Percentiles rank a stretch among this genome's conserved stretches.
Conservation (phyloP, 2,113 vertebrate species). For the Poecilia latipinna region DNA sequence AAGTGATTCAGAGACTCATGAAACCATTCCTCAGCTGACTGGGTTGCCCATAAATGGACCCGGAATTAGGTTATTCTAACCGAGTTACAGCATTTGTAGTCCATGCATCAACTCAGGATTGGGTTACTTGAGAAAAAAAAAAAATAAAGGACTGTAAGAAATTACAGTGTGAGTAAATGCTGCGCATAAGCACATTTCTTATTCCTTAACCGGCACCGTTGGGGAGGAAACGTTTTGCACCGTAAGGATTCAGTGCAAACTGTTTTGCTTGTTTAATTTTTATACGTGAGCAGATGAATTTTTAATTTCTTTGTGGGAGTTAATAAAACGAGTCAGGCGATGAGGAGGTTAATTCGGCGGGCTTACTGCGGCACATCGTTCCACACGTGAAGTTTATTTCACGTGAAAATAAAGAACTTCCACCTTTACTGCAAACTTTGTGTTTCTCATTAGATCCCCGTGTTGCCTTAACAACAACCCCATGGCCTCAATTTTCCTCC, state of each 20-base stretch:
- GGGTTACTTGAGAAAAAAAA: not conserved
- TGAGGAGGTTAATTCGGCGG: not conserved
- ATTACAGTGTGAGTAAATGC: conserved; percentile 1
- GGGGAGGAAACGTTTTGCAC: not conserved
- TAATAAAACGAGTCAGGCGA: not conserved
- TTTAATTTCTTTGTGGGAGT: not conserved
- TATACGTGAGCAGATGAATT: not conserved
- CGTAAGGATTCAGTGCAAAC: not conserved
- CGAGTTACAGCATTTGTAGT: conserved; percentile 30
- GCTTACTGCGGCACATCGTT: conserved; percentile 3
- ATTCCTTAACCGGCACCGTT: conserved; percentile 4
- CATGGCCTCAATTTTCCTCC: conserved; percentile 14
- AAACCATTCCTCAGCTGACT: conserved; percentile 28
- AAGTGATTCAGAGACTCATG: conserved; percentile 34
- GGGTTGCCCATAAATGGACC: conserved; percentile 25
- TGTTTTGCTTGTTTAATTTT: not conserved
- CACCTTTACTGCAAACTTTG: conserved; percentile 23
- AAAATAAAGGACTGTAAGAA: not conserved
- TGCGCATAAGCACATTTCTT: not conserved
- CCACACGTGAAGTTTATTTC: conserved; percentile 10
- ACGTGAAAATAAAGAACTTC: not conserved
- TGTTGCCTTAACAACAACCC: conserved; percentile 36
- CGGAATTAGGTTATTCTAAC: conserved; percentile 34
- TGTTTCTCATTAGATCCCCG: conserved; percentile 45
- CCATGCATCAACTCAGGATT: conserved; percentile 14